Evolutionary conservation across 2,888 invertebrate genomes (phyloP).

Genomic region (Cryptocheilus praepositus): DNA sequence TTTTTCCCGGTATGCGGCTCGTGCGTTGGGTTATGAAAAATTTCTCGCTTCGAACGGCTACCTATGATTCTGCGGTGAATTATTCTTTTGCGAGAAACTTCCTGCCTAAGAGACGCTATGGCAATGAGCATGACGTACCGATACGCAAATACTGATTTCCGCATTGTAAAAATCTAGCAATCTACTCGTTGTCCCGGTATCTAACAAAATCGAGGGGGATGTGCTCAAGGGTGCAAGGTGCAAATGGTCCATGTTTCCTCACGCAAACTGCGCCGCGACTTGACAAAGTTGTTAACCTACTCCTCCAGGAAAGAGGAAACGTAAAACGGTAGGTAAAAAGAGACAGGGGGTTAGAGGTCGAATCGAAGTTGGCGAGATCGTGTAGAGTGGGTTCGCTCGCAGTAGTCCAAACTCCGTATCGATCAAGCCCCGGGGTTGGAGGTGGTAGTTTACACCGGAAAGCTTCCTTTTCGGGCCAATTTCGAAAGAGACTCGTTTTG

Average conservation of each 20-base stretch:
- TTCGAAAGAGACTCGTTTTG: constrained; percentile 14
- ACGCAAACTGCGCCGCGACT: constrained; percentile 61
- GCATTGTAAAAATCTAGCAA: no score
- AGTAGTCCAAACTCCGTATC: constrained; percentile 39
- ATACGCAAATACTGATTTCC: no score
- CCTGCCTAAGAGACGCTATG: no score
- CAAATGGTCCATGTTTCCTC: constrained; percentile 56
- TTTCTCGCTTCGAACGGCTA: no score
- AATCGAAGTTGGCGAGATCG: constrained; percentile 49
- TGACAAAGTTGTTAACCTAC: constrained; percentile 63
- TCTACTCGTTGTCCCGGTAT: no score
- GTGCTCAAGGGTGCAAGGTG: constrained; percentile 63
- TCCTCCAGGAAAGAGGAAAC: constrained; percentile 28
- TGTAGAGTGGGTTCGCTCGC: constrained; percentile 41
- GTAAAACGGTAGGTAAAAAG: background rate
- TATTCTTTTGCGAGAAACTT: background rate
- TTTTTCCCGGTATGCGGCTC: no score
- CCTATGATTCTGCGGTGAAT: no score
- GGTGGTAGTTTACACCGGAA: constrained; percentile 35
- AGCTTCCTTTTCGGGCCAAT: constrained; percentile 30
- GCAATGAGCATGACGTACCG: no score
- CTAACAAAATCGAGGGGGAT: background rate
- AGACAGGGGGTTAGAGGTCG: constrained; percentile 32
- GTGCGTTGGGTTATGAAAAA: background rate
- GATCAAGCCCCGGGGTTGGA: constrained; percentile 30